Percentiles rank a stretch among this genome's conserved stretches.
These are phyloP conservation scores for Callopanchax toddi DNA, from an alignment of 2,113 vertebrate genomes.

Conservation along the genomic window DNA sequence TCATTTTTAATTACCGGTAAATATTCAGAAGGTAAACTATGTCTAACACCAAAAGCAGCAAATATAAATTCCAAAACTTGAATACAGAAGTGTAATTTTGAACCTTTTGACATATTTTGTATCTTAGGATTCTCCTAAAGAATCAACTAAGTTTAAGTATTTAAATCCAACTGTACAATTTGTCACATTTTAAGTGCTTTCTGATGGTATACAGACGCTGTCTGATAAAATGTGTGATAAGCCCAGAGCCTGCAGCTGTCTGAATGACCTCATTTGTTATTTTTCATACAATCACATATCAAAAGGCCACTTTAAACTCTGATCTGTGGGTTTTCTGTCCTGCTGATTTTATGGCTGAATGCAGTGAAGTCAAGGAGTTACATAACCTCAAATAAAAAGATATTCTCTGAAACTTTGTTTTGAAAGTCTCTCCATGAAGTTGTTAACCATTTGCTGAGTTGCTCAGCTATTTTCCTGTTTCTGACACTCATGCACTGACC, in stretches of 20 bases:
- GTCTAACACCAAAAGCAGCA: neutral
- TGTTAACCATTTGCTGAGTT: constrained; percentile 7
- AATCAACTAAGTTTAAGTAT: neutral
- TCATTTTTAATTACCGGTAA: no score
- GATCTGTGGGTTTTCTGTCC: constrained; percentile 37
- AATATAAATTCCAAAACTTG: neutral
- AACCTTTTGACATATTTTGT: neutral
- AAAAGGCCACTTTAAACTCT: constrained; percentile 27
- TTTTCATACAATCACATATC: constrained; percentile 25
- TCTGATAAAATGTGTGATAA: constrained; percentile 18
- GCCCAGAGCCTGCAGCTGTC: constrained; percentile 27
- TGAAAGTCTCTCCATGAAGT: neutral
- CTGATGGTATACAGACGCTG: constrained; percentile 2
- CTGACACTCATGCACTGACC: neutral
- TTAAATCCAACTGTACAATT: neutral
- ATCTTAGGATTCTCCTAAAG: neutral
- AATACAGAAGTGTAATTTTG: neutral
- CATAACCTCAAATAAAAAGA: neutral
- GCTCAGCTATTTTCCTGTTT: neutral
- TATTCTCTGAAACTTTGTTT: neutral
- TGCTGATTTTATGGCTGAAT: constrained; percentile 33
- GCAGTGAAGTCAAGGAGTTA: constrained; percentile 24
- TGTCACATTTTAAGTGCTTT: neutral
- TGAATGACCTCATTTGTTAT: constrained; percentile 47
- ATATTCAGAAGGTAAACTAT: neutral